Evolutionary conservation across 2,797 vertebrate species (phyloP), one percentile per base, ranked within the genome.

Genomic region (Cirrhinus molitorella): DNA sequence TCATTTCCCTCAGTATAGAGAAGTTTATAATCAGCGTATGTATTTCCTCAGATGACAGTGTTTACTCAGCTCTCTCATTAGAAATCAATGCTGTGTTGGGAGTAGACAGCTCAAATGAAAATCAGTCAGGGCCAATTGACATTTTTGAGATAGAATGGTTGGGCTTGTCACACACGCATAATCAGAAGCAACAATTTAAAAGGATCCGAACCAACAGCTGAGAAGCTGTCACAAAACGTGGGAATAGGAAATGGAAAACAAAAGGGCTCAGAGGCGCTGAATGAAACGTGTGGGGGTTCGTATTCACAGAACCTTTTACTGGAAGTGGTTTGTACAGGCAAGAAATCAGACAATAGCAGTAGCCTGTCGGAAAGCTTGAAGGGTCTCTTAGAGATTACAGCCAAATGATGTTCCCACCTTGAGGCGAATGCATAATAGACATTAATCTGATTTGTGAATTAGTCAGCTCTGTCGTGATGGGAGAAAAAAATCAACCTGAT

Each of bases 1-100:
- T 90, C 90, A 90, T 89, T 91, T 91, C 86, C 89, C 88, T 91
- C 91, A 92, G 92, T 93, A 91, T 88, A 89, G 89, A 92, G 89
- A 87, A 92, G 90, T 92, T 92, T 89, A 89, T 87, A 91, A 81
- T 76, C 47, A 43, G 31, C 28, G 25, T 68, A 67, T 84, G 55
- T 84, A 73, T 51, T 73, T 71, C 85, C 80, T 63, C 85, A 59
- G 59, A 81, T 17, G 31, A 61, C 74, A 51, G 73, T 72, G 49
- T 61, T 79, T 80, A 79, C 68, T 53, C 57, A 51, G 66, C 79
- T 71, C 66, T 76, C 49, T 81, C 66, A 57, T 67, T 80, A 75
- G 75, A 55, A 85, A 85, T 81, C 74, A 82, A 81, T 66, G 79
- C 57, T n/a, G 61, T 77, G 74, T 65, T 53, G 21, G 37, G 77